These are phyloP conservation scores for Berghia stephanieae DNA, from an alignment of 1,140 invertebrate genomes.

Conservation along the genomic window DNA sequence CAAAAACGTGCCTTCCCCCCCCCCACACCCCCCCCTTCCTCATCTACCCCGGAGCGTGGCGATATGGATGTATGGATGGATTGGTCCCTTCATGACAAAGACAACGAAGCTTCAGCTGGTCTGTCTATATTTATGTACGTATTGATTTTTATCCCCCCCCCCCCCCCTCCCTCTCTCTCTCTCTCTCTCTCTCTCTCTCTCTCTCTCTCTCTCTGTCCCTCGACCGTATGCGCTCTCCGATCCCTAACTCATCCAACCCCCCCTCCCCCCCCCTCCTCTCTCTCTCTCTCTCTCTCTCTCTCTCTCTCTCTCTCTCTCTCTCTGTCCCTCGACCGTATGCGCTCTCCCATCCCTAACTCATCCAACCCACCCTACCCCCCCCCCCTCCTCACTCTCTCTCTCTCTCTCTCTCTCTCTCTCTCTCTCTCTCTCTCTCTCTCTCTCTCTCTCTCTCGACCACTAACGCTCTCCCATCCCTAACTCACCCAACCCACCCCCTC, in stretches of 20 bases:
- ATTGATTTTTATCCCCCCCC: background rate
- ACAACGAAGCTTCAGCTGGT: background rate
- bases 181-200: background rate
- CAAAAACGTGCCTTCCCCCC: background rate
- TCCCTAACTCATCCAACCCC: too few relatives aligned
- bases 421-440: background rate
- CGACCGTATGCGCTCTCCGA: too few relatives aligned
- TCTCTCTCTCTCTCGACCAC: background rate
- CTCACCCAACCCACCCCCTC: background rate
- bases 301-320: background rate
- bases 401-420: background rate
- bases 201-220: background rate
- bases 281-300: conserved; percentile 10
- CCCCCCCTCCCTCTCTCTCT: background rate
- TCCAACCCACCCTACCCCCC: background rate
- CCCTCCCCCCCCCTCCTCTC: too few relatives aligned
- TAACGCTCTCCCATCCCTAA: background rate
- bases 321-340: background rate
- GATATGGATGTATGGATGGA: too few relatives aligned
- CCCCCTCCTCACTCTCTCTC: background rate
- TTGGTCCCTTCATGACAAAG: too few relatives aligned
- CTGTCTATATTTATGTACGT: too few relatives aligned
- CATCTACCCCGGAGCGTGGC: too few relatives aligned
- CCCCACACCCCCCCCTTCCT: background rate
- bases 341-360: background rate